Conservation (phyloP, 2,888 invertebrate species). For the Thecophora atra region DNA sequence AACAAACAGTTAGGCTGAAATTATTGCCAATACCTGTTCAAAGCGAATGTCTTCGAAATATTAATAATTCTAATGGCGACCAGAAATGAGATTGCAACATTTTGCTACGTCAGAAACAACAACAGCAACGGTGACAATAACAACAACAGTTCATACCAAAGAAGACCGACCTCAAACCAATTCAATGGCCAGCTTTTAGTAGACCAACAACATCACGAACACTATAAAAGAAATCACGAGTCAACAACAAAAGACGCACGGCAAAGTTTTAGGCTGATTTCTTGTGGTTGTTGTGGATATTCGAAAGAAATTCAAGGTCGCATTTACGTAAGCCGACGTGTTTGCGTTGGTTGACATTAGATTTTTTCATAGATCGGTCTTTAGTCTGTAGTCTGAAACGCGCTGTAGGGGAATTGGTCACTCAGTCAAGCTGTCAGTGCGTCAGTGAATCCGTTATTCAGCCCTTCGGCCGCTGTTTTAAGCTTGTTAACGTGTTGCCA, state of each 20-base stretch:
- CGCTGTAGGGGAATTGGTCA: slow-evolving; percentile 4
- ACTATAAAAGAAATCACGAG: neutral
- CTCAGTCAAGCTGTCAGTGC: neutral
- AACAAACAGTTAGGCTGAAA: no score
- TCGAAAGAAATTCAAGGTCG: slow-evolving; percentile 28
- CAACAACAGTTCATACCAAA: neutral
- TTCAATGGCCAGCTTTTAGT: neutral
- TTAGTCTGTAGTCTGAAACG: no score
- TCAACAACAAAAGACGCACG: slow-evolving; percentile 4
- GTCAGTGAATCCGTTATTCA: neutral
- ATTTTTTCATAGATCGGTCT: neutral
- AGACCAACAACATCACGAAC: neutral
- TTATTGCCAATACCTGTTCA: no score
- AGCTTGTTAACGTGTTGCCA: slow-evolving; percentile 15
- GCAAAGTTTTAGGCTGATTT: slow-evolving; percentile 8
- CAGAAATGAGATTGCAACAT: slow-evolving; percentile 15
- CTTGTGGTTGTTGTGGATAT: neutral
- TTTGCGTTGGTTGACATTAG: slow-evolving; percentile 7
- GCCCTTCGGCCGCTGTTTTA: neutral
- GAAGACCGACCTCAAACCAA: neutral
- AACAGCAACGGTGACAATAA: neutral
- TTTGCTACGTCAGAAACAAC: neutral
- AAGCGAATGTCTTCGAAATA: no score
- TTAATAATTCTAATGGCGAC: neutral
- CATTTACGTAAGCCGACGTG: slow-evolving; percentile 10